A percentile compares a stretch with the other conserved stretches of the same genome.
These are phyloP conservation scores for Ara ararauna DNA, from an alignment of 2,797 vertebrate species.

Conservation along the genomic window DNA sequence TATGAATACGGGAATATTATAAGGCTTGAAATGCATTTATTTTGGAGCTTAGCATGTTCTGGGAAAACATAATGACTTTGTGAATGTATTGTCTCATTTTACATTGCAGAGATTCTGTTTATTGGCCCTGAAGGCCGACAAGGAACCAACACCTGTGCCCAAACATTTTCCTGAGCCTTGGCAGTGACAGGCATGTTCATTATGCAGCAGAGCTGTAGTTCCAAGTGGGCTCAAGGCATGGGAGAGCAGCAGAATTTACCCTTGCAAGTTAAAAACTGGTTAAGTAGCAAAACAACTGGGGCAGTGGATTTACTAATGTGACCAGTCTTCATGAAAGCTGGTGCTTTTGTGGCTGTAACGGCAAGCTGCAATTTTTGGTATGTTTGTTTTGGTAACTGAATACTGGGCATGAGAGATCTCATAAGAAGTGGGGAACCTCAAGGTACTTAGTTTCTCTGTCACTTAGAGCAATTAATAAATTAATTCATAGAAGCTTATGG, in stretches of 20 bases:
- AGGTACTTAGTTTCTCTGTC: not conserved
- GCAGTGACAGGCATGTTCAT: not conserved
- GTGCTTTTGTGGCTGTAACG: not conserved
- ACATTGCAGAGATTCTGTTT: constrained; percentile 31
- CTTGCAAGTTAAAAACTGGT: not conserved
- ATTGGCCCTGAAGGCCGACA: constrained; percentile 65
- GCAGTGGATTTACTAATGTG: not conserved
- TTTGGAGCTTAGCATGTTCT: constrained; percentile 60
- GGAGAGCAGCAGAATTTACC: not conserved
- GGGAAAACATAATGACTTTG: constrained; percentile 61
- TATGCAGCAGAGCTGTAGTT: not conserved
- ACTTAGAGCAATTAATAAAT: not conserved
- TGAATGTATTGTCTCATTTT: constrained; percentile 59
- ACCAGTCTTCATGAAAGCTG: not conserved
- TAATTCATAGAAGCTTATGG: not conserved
- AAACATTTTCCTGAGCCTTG: constrained; percentile 25
- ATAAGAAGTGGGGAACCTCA: not conserved
- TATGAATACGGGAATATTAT: constrained; percentile 52
- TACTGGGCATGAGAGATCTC: not conserved
- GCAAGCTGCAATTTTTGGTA: not conserved
- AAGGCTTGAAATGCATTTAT: constrained; percentile 69
- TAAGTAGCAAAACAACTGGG: not conserved
- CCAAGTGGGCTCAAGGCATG: not conserved
- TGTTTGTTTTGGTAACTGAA: not conserved
- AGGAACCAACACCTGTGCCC: constrained; percentile 69